A percentile compares a stretch with the other conserved stretches of the same genome.
Conservation (phyloP, 2,888 invertebrate genomes). For the Adelphocoris suturalis region DNA sequence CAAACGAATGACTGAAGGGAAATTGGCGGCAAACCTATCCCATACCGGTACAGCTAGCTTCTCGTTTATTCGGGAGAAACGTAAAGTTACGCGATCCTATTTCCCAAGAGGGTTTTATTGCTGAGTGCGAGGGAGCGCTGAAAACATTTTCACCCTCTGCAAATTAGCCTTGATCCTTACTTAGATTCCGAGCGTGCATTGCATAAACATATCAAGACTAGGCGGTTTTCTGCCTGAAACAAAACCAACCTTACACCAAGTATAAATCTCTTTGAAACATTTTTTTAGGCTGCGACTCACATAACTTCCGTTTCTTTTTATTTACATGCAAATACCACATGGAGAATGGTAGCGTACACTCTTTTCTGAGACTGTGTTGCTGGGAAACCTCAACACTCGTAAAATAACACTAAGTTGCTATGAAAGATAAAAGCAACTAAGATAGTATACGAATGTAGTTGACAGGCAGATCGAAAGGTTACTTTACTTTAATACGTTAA, state of each 20-base stretch:
- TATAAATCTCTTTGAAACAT: background rate
- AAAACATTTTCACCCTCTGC: conserved; percentile 33
- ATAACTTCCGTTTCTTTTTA: too few relatives aligned
- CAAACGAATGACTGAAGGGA: conserved; percentile 13
- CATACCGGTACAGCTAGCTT: conserved; percentile 10
- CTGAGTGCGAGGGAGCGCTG: background rate
- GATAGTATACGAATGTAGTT: too few relatives aligned
- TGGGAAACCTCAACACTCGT: too few relatives aligned
- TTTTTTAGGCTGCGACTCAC: background rate
- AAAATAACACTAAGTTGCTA: too few relatives aligned
- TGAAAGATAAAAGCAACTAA: too few relatives aligned
- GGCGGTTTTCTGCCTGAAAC: background rate
- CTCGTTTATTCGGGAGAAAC: background rate
- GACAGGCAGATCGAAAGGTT: too few relatives aligned
- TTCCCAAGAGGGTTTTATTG: conserved; percentile 24
- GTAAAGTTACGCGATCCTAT: conserved; percentile 13
- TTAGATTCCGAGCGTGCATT: conserved; percentile 27
- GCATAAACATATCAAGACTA: conserved; percentile 20
- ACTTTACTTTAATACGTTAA: too few relatives aligned
- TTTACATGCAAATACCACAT: too few relatives aligned
- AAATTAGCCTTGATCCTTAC: conserved; percentile 39
- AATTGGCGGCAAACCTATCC: conserved; percentile 3
- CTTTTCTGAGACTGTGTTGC: too few relatives aligned
- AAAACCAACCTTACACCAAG: background rate
- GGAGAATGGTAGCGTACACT: too few relatives aligned